phyloP scores from a whole-genome alignment of 2,797 vertebrate genomes.

The Acomys russatus region DNA sequence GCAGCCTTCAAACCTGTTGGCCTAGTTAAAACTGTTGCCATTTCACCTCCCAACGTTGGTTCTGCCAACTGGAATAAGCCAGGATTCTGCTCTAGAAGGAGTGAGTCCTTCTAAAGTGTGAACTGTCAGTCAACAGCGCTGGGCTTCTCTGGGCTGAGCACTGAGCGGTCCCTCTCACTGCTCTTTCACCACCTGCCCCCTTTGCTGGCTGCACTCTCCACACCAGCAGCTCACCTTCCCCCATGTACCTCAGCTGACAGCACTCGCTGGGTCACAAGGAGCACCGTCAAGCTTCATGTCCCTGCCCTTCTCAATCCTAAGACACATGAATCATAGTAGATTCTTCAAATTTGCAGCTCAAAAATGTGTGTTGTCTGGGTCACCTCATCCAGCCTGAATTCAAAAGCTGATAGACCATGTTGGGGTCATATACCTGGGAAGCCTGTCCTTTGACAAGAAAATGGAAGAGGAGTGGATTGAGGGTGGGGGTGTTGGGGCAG shows the following conservation, averaged over 20 bases:
- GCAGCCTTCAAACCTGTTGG: not conserved
- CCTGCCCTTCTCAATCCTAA: not conserved
- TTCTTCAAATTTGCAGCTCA: constrained; percentile 15
- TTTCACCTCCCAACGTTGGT: not conserved
- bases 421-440: not conserved
- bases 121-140: not conserved
- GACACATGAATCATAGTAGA: not conserved
- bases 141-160: not conserved
- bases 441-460: not conserved
- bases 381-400: not conserved
- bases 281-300: not conserved
- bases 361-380: not conserved
- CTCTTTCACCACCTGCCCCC: not conserved
- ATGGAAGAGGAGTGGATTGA: not conserved
- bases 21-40: not conserved
- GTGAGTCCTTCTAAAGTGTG: not conserved
- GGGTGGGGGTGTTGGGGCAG: not conserved
- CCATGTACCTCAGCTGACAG: not conserved
- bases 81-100: not conserved
- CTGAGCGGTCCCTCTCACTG: not conserved
- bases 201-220: not conserved
- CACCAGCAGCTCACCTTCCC: not conserved
- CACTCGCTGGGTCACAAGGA: not conserved
- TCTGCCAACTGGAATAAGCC: not conserved
- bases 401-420: not conserved